Evolutionary conservation across 2,888 invertebrate genomes (phyloP), one percentile per base, ranked within the genome.

Genomic region (Rhodophaea formosa): DNA sequence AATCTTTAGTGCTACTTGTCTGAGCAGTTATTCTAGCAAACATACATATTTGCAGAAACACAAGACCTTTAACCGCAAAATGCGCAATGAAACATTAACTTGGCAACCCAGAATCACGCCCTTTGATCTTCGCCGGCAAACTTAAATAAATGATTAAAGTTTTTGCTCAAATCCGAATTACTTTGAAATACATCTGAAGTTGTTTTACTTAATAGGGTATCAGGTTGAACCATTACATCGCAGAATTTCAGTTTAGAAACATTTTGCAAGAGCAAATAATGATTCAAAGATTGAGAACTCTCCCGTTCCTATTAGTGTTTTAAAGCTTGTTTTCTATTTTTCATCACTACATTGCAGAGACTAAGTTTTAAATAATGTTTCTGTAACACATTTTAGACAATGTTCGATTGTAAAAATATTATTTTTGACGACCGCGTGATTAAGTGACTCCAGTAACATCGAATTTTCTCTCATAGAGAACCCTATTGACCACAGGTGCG

Each of bases 81-180:
- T 32, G 12, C n/a, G 51, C 35, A 51, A 35, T 51, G 39, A 51
- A 51, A 51, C 51, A 51, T 32, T 16, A 51, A 51, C 49, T 51
- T 32, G 8, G 16, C 51, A 35, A 30, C 47, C 17, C 51, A 49
- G 17, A 55, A 55, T 55, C 54, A 45, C 30, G 54, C 45, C 47
- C 77, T 70, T 67, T 68, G 68, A 72, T 69, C 68, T 62, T 65
- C 65, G 64, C 62, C 68, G 66, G 69, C 70, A 77, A 81, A 80
- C 73, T 82, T 80, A 70, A 69, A 75, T 74, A 66, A 80, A 80
- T 82, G 80, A 77, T 75, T 75, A 74, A 79, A 82, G 74, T 79
- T 80, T 67, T 46, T 55, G 46, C 46, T 16, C 35, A 45, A 55
- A 55, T 45, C 54, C 12, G 46, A 55, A 53, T 78, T 72, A 74